These are phyloP conservation scores for Dermolepida albohirtum DNA, from an alignment of 2,888 invertebrate genomes.

Conservation along the genomic window DNA sequence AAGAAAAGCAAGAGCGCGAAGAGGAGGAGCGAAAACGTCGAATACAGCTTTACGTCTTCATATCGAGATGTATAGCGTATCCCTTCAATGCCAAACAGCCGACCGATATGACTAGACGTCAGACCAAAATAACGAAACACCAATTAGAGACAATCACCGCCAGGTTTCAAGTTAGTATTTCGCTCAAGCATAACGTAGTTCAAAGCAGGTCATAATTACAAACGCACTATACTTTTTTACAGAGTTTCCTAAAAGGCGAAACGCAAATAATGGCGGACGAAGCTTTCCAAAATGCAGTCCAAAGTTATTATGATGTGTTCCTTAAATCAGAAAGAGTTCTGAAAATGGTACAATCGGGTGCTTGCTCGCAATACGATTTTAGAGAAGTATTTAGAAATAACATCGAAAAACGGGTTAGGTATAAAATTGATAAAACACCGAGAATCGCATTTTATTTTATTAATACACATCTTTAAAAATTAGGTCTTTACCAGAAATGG, in stretches of 20 bases:
- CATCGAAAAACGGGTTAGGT: constrained; percentile 97
- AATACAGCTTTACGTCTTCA: constrained; percentile 97
- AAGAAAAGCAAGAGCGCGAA: constrained; percentile 94
- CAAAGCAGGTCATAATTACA: not conserved
- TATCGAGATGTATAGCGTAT: constrained; percentile 97
- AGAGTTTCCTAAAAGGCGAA: constrained; percentile 97
- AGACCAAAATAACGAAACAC: constrained; percentile 95
- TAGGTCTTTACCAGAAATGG: constrained; percentile 97
- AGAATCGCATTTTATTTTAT: not conserved
- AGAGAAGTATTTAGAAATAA: constrained; percentile 98
- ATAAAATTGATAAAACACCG: constrained; percentile 46
- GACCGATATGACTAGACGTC: constrained; percentile 96
- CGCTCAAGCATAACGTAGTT: not conserved
- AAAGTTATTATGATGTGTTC: constrained; percentile 95
- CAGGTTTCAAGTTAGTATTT: constrained; percentile 84
- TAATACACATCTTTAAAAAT: not conserved
- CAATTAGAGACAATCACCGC: constrained; percentile 94
- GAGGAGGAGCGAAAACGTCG: constrained; percentile 96
- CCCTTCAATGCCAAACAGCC: constrained; percentile 99
- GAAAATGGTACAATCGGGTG: constrained; percentile 97
- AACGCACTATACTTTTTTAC: constrained; percentile 54
- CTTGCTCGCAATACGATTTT: constrained; percentile 98
- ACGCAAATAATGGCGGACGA: constrained; percentile 98
- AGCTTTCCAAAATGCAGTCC: constrained; percentile 98
- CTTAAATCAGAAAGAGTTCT: constrained; percentile 95